phyloP scores from a whole-genome alignment of 2,888 invertebrate species.

The Unio pictorum region DNA sequence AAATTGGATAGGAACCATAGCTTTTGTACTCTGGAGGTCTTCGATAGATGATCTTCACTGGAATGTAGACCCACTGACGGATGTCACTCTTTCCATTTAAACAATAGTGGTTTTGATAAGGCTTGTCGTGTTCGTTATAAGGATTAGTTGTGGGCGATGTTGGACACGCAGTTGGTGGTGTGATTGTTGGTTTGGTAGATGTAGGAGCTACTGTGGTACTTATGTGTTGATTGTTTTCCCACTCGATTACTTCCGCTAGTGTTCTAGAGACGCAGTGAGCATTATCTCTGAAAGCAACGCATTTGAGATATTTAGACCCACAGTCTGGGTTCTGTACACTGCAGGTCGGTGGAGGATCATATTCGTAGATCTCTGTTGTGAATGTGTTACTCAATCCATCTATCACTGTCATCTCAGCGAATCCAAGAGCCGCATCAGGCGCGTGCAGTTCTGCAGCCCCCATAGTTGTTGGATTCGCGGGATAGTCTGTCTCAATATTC shows the following conservation, averaged over 20 bases:
- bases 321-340: conserved; percentile 13
- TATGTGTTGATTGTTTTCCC: conserved; percentile 13
- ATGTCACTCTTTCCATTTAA: too few species aligned
- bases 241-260: conserved; percentile 28
- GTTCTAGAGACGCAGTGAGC: conserved; percentile 33
- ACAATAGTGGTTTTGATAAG: too few species aligned
- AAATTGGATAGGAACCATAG: conserved; percentile 49
- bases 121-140: too few species aligned
- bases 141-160: too few species aligned
- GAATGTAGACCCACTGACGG: conserved; percentile 55
- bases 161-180: too few species aligned
- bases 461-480: conserved; percentile 30
- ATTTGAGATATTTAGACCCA: too few species aligned
- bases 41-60: conserved; percentile 51
- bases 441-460: conserved; percentile 34
- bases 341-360: conserved; percentile 50
- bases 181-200: too few species aligned
- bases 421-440: conserved; percentile 43
- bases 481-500: conserved; percentile 31
- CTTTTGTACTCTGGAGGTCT: conserved; percentile 50
- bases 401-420: conserved; percentile 38
- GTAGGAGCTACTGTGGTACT: conserved; percentile 2
- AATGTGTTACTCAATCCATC: conserved; percentile 44
- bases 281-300: conserved; percentile 20
- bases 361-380: conserved; percentile 38